These are phyloP conservation scores for Napeogenes sylphis DNA, from an alignment of 2,888 invertebrate species.

Conservation along the genomic window DNA sequence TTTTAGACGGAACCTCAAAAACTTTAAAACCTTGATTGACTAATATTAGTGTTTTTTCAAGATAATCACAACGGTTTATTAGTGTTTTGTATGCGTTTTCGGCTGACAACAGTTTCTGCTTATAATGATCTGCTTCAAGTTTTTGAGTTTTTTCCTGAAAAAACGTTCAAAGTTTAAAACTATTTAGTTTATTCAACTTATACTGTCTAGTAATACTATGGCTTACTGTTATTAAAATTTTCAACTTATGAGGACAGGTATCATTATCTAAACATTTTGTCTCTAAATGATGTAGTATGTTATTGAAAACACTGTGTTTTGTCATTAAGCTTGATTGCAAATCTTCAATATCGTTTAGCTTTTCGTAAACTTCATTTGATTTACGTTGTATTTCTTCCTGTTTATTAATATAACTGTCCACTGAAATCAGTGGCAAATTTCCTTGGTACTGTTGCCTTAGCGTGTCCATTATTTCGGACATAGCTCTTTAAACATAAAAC, in stretches of 20 bases:
- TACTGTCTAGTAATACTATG: conserved; percentile 4
- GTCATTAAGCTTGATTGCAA: conserved; percentile 52
- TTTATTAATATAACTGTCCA: conserved; percentile 59
- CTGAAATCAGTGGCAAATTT: conserved; percentile 53
- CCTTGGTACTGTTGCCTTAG: conserved; percentile 68
- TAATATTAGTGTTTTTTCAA: conserved; percentile 58
- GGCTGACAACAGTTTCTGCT: conserved; percentile 48
- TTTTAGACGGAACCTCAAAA: conserved; percentile 28
- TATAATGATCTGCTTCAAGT: conserved; percentile 53
- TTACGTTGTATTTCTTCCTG: conserved; percentile 54
- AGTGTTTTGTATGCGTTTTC: conserved; percentile 52
- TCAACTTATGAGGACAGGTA: conserved; percentile 57
- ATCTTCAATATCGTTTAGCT: conserved; percentile 61
- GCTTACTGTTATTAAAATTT: conserved; percentile 52
- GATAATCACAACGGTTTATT: conserved; percentile 48
- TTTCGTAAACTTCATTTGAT: conserved; percentile 49
- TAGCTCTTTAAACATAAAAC: conserved; percentile 47
- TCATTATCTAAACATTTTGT: conserved; percentile 55
- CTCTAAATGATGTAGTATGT: conserved; percentile 56
- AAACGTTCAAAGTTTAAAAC: conserved; percentile 24
- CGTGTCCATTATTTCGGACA: conserved; percentile 59
- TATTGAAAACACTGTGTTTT: conserved; percentile 61
- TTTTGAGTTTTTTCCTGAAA: conserved; percentile 52
- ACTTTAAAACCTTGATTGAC: conserved; percentile 59
- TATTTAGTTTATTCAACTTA: too few species aligned